Conservation (phyloP, 2,888 invertebrate genomes). For the Nudaria mundana region DNA sequence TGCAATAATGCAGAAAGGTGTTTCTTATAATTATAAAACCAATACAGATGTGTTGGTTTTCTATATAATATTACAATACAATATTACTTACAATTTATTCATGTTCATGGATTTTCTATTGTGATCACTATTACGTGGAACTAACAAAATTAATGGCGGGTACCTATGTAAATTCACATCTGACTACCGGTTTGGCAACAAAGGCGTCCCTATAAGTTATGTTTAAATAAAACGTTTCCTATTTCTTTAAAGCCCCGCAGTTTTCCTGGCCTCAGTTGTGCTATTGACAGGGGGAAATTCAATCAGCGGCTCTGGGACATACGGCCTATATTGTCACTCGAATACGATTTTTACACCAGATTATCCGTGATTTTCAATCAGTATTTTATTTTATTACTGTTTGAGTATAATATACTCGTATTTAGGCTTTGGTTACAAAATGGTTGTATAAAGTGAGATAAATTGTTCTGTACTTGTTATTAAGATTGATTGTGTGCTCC, state of each 20-base stretch:
- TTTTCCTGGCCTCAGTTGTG: conserved; percentile 31
- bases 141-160: too few species aligned
- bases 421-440: too few species aligned
- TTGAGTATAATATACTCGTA: not conserved
- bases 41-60: too few species aligned
- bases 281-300: conserved; percentile 48
- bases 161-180: too few species aligned
- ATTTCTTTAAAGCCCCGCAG: conserved; percentile 9
- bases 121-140: too few species aligned
- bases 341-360: conserved; percentile 17
- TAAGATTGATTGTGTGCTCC: not conserved
- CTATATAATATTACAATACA: too few species aligned
- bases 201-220: too few species aligned
- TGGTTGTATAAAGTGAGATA: not conserved
- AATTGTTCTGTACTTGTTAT: not conserved
- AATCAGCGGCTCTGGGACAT: conserved; percentile 43
- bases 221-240: not conserved
- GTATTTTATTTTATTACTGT: conserved; percentile 1
- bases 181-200: too few species aligned
- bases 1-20: too few species aligned
- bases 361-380: conserved; percentile 10
- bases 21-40: too few species aligned
- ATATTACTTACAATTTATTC: too few species aligned
- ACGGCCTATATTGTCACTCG: conserved; percentile 24
- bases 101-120: too few species aligned